phyloP scores from a whole-genome alignment of 2,888 invertebrate genomes.

The Iphiclides podalirius region DNA sequence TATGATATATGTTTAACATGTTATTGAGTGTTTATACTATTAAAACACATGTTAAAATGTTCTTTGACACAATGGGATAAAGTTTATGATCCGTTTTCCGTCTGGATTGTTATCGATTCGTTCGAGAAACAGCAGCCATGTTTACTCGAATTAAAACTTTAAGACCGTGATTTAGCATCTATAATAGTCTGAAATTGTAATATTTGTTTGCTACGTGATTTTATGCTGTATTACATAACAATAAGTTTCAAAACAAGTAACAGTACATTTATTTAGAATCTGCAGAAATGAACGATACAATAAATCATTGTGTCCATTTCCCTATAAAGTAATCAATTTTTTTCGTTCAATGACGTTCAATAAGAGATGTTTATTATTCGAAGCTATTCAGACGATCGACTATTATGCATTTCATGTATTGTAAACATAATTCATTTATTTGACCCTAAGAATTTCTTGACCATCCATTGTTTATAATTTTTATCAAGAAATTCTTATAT shows the following conservation, averaged over 20 bases:
- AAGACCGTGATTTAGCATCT: background rate
- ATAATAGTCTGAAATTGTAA: background rate
- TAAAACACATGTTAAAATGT: background rate
- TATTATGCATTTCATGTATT: too few species aligned
- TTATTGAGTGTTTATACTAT: constrained; percentile 12
- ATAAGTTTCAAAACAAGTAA: background rate
- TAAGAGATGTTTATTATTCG: too few species aligned
- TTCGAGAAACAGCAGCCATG: background rate
- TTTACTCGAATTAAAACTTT: constrained; percentile 7
- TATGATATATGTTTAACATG: constrained; percentile 5
- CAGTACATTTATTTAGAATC: background rate
- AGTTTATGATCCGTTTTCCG: background rate
- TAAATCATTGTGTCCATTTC: background rate
- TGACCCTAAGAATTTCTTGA: too few species aligned
- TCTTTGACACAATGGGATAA: background rate
- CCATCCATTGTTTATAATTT: too few species aligned
- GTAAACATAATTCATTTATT: too few species aligned
- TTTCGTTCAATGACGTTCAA: too few species aligned
- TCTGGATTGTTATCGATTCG: background rate
- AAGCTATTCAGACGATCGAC: too few species aligned
- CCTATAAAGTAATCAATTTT: too few species aligned
- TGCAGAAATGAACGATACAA: background rate
- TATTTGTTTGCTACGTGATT: background rate
- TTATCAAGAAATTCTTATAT: too few species aligned
- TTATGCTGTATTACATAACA: background rate